These are phyloP conservation scores for Lithodes maja DNA, from an alignment of 2,888 invertebrate species.

Conservation along the genomic window DNA sequence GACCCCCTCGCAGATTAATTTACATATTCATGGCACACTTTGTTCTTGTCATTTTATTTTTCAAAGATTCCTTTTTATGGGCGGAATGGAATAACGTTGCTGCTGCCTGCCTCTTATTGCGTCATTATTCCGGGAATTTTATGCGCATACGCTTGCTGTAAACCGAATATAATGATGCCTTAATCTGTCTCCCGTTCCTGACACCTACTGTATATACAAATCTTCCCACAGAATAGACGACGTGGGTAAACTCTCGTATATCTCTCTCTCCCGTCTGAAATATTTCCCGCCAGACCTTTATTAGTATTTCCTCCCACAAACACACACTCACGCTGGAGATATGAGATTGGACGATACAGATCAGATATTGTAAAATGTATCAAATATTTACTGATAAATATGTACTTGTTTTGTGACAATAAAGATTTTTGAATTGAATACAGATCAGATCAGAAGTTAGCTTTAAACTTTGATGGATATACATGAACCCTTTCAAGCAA, in stretches of 20 bases:
- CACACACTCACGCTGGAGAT: not conserved
- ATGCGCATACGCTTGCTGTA: not conserved
- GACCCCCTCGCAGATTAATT: conserved; percentile 14
- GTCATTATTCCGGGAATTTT: not conserved
- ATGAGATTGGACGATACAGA: not conserved
- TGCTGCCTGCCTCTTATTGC: not conserved
- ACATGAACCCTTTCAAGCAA: no score
- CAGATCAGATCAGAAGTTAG: no score
- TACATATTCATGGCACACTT: conserved; percentile 12
- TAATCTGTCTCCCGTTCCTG: not conserved
- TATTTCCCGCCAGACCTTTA: conserved; percentile 4
- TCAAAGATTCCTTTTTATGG: not conserved
- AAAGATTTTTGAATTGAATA: no score
- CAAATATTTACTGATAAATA: no score
- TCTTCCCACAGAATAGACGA: conserved; percentile 2
- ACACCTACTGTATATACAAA: not conserved
- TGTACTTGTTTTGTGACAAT: no score
- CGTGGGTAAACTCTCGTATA: conserved; percentile 17
- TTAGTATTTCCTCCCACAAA: not conserved
- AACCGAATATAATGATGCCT: not conserved
- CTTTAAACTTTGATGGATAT: no score
- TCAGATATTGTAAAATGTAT: no score
- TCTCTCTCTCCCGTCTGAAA: not conserved
- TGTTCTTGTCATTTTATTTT: not conserved
- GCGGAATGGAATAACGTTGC: not conserved